These are phyloP conservation scores for Pogonognathellus flavescens DNA, from an alignment of 1,140 invertebrate species.

Conservation along the genomic window DNA sequence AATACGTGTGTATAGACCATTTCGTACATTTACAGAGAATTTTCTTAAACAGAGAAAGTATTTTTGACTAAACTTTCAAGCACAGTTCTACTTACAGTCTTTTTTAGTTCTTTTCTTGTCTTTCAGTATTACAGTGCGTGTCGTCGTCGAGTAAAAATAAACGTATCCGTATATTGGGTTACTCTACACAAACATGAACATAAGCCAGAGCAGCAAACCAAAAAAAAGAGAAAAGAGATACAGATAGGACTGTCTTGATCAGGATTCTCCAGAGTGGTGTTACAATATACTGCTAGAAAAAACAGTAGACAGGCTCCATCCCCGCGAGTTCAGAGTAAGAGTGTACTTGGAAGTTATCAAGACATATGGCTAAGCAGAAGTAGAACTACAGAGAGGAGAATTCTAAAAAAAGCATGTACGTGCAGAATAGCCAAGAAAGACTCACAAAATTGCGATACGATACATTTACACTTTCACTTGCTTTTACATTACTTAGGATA, in stretches of 20 bases:
- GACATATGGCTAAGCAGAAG: conserved; percentile 23
- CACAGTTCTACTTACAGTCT: neutral
- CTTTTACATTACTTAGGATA: conserved; percentile 4
- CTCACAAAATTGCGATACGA: neutral
- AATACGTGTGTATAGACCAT: too few relatives aligned
- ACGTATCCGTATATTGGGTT: conserved; percentile 5
- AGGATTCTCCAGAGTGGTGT: conserved; percentile 30
- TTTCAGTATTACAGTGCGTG: neutral
- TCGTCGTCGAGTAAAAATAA: conserved; percentile 41
- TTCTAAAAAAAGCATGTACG: neutral
- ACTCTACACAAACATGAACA: conserved; percentile 21
- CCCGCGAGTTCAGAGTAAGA: neutral
- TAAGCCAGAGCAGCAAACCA: neutral
- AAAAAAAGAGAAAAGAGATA: conserved; percentile 23
- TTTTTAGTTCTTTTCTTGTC: conserved; percentile 1
- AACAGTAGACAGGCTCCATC: neutral
- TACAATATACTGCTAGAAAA: conserved; percentile 12
- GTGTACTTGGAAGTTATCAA: conserved; percentile 23
- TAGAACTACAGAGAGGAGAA: neutral
- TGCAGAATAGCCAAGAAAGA: neutral
- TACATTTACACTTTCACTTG: conserved; percentile 12
- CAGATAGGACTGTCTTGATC: conserved; percentile 30
- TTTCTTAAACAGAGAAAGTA: neutral
- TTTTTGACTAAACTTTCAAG: neutral
- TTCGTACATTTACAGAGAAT: neutral